Evolutionary conservation across 1,140 invertebrate genomes (phyloP).

Genomic region (Theocolax elegans): DNA sequence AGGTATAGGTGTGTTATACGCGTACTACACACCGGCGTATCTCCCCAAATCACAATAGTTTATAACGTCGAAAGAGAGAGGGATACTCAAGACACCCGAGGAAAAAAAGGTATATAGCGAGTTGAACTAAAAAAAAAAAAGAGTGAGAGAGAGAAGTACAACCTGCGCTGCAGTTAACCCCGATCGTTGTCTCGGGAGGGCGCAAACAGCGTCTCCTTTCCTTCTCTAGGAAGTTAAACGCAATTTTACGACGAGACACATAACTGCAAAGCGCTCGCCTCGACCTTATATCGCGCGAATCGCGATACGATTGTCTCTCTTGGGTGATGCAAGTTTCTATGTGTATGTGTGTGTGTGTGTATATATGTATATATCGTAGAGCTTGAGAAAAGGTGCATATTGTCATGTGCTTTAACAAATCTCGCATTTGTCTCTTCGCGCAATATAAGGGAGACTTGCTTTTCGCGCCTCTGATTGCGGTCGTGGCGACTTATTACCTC

Average conservation of each 20-base stretch:
- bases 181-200: constrained; percentile 35
- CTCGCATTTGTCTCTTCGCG: no score
- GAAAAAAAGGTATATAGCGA: constrained; percentile 3
- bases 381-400: no score
- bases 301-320: constrained; percentile 33
- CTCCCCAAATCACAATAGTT: constrained; percentile 1
- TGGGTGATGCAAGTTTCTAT: no score
- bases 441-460: no score
- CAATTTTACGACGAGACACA: constrained; percentile 39
- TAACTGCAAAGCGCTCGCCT: constrained; percentile 13
- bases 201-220: neutral
- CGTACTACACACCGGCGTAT: constrained; percentile 6
- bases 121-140: constrained; percentile 22
- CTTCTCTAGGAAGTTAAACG: constrained; percentile 35
- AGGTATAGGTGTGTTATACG: neutral
- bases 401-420: no score
- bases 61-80: neutral
- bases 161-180: constrained; percentile 15
- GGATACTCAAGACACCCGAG: constrained; percentile 1
- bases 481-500: no score
- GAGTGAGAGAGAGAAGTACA: neutral
- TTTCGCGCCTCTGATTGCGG: no score
- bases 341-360: no score
- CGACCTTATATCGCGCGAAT: constrained; percentile 11
- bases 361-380: no score